These are phyloP conservation scores for Aspidiotus rigidus DNA, from an alignment of 2,888 invertebrate species.

Conservation along the genomic window DNA sequence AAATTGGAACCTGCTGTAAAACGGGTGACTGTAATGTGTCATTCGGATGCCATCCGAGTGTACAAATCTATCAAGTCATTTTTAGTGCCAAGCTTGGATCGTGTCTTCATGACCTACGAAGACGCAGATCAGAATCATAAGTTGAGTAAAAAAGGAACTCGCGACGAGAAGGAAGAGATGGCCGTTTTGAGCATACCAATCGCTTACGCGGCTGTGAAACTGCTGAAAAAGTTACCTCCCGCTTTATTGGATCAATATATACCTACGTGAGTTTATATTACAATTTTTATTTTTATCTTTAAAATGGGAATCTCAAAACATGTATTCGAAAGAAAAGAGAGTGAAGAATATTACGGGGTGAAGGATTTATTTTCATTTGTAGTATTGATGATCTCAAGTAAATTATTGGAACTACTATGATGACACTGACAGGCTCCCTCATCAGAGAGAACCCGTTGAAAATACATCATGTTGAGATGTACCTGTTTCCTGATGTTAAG, in stretches of 20 bases:
- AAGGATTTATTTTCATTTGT: too few relatives aligned
- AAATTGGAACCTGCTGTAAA: constrained; percentile 43
- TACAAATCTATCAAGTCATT: constrained; percentile 59
- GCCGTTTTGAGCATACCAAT: constrained; percentile 85
- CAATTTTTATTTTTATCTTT: background rate
- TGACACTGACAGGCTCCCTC: too few relatives aligned
- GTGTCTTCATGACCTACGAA: constrained; percentile 52
- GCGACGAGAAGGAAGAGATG: constrained; percentile 72
- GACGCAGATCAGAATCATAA: constrained; percentile 53
- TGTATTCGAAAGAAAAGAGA: too few relatives aligned
- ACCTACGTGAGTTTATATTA: constrained; percentile 57
- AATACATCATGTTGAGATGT: too few relatives aligned
- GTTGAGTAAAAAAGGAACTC: constrained; percentile 58
- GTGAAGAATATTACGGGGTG: too few relatives aligned
- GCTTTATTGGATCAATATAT: constrained; percentile 64
- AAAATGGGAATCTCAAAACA: too few relatives aligned
- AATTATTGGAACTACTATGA: too few relatives aligned
- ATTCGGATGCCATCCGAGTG: constrained; percentile 65
- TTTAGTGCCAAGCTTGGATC: constrained; percentile 71
- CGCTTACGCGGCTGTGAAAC: constrained; percentile 82
- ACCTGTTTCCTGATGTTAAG: too few relatives aligned
- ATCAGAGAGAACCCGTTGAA: too few relatives aligned
- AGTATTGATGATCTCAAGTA: too few relatives aligned
- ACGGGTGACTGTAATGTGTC: constrained; percentile 52
- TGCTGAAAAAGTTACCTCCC: constrained; percentile 76